These are phyloP conservation scores for Aix galericulata DNA, from an alignment of 2,113 vertebrate genomes.

Conservation along the genomic window DNA sequence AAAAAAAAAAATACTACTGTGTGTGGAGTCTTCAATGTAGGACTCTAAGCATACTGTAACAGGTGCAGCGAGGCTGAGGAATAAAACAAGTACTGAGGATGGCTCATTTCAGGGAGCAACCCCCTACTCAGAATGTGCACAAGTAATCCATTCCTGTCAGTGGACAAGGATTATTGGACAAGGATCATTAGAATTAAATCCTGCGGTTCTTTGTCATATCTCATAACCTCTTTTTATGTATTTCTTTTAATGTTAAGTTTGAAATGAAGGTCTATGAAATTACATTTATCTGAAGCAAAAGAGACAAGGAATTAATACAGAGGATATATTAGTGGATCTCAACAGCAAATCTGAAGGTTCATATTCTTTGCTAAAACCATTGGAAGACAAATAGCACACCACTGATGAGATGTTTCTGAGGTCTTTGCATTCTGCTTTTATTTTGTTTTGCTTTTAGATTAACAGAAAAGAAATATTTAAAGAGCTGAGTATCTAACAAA, in stretches of 20 bases:
- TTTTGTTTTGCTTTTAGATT: constrained; percentile 52
- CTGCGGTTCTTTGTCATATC: not conserved
- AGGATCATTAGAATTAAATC: not conserved
- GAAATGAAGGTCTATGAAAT: not conserved
- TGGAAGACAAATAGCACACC: not conserved
- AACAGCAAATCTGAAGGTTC: not conserved
- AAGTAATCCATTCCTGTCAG: not conserved
- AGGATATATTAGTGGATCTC: not conserved
- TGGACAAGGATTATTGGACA: not conserved
- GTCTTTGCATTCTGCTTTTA: constrained; percentile 48
- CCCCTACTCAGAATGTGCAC: not conserved
- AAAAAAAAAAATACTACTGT: not conserved
- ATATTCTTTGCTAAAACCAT: not conserved
- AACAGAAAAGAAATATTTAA: constrained; percentile 57
- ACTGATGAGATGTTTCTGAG: constrained; percentile 27
- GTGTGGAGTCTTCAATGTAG: not conserved
- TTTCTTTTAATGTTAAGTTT: not conserved
- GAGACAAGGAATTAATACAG: not conserved
- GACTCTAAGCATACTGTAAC: not conserved
- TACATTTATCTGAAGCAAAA: not conserved
- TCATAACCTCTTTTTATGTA: not conserved
- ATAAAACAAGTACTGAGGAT: not conserved
- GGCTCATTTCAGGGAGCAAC: not conserved
- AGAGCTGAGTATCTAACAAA: constrained; percentile 39
- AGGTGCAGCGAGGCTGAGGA: not conserved